Evolutionary conservation across 1,140 invertebrate species (phyloP), one percentile per base, ranked within the genome.

Genomic region (Megalonaias nervosa): DNA sequence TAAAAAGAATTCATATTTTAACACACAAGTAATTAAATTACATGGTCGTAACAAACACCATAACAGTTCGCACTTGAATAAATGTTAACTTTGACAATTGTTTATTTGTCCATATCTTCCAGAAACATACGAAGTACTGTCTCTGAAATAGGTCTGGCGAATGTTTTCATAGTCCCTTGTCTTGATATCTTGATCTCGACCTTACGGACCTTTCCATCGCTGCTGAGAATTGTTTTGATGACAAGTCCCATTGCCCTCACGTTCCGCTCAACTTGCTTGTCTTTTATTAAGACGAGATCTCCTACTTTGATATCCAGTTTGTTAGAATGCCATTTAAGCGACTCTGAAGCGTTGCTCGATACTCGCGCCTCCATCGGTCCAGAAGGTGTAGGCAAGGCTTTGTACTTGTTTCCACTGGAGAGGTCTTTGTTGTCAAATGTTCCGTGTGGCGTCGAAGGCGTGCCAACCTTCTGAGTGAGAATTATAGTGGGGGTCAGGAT

Each of bases 301-400:
- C 61, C 61, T 12, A 65, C 68, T 38, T 19, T 59, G 1, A 80
- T 13, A 65, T 62, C 23, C 15, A 26, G n/a, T 48, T 60, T 67
- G 56, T 62, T 23, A 56, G 60, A 60, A 19, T 61, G 60, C 64
- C 56, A 80, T 21, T 23, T 26, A 48, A 31, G 16, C 77, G 21
- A n/a, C 9, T 15, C 21, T 74, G 59, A 31, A 80, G 58, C 38
- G 74, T 74, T 23, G 55, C 64, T 38, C 77, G 59, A 67, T 78
- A 81, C 56, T 81, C 67, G 31, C 56, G 70, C 19, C 61, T 64
- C 80, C 75, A 81, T 56, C 80, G 64, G n/a, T 55, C 14, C 80
- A 67, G 78, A 19, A 81, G 74, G 23, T 9, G 38, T 77, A 21
- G 19, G 75, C 58, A 13, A 81, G 60, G 31, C 66, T 67, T 57